A percentile compares a stretch with the other conserved stretches of the same genome.
Evolutionary conservation across 2,113 vertebrate species (phyloP).

Genomic region (Semnornis frantzii): DNA sequence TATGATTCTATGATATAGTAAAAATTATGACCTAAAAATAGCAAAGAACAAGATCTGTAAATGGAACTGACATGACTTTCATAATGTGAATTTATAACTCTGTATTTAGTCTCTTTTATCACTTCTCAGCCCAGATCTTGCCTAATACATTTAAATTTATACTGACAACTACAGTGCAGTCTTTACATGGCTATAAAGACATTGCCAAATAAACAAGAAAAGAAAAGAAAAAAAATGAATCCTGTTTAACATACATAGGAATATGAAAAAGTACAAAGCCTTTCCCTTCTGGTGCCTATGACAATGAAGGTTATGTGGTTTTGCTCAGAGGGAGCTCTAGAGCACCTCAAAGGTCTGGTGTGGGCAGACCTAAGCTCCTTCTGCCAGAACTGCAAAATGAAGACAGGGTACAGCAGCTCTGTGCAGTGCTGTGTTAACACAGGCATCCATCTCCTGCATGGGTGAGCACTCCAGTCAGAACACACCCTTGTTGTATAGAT

Average conservation of each 20-base stretch:
- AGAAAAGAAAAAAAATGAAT: neutral
- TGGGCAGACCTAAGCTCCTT: neutral
- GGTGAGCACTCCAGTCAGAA: accelerated
- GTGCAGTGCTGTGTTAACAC: too few species aligned
- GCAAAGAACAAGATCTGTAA: neutral
- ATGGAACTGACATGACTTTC: neutral
- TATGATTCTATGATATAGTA: too few species aligned
- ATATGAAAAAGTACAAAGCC: neutral
- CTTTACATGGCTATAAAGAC: neutral
- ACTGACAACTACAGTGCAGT: neutral
- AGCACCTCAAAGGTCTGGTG: neutral
- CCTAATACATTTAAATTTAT: neutral
- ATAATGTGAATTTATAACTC: neutral
- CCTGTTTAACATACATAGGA: neutral
- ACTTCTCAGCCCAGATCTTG: neutral
- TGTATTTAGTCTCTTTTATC: neutral
- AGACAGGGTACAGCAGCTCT: neutral
- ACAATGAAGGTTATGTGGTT: neutral
- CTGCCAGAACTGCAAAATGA: neutral
- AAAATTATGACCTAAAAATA: neutral
- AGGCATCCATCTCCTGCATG: neutral
- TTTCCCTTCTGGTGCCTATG: neutral
- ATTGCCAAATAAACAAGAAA: neutral
- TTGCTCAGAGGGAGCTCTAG: neutral
- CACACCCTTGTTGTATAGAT: neutral